phyloP scores from a whole-genome alignment of 2,888 invertebrate species.

The Ophion ellenae region DNA sequence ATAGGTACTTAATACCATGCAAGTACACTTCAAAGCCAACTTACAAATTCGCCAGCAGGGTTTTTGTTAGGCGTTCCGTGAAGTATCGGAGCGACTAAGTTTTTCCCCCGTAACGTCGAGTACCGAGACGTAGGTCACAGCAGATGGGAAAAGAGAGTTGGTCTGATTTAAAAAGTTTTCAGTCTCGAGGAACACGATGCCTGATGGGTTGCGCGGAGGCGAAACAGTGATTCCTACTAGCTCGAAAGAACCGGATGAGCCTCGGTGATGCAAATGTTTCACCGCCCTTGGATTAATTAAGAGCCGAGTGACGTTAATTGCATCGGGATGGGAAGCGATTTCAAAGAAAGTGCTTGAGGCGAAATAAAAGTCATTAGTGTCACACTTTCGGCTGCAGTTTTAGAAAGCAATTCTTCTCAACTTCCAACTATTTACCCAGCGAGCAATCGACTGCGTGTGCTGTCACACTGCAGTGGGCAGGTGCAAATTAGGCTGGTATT shows the following conservation, averaged over 20 bases:
- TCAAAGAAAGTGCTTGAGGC: not conserved
- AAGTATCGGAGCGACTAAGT: constrained; percentile 13
- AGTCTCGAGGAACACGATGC: constrained; percentile 17
- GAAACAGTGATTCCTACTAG: constrained; percentile 4
- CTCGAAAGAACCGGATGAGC: constrained; percentile 31
- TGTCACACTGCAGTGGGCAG: no score
- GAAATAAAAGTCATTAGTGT: constrained; percentile 15
- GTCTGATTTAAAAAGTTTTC: constrained; percentile 68
- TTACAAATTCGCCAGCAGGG: constrained; percentile 20
- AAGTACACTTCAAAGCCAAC: constrained; percentile 15
- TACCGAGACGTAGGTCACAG: constrained; percentile 56
- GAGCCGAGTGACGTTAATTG: constrained; percentile 65
- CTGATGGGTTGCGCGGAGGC: not conserved
- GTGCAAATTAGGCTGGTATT: no score
- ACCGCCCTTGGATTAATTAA: constrained; percentile 67
- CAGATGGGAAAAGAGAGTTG: constrained; percentile 62
- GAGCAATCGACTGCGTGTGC: no score
- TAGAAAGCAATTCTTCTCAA: not conserved
- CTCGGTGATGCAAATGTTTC: constrained; percentile 59
- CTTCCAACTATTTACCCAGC: no score
- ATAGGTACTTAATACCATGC: constrained; percentile 32
- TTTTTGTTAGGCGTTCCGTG: constrained; percentile 31
- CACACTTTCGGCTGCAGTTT: not conserved
- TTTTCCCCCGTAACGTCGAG: constrained; percentile 29
- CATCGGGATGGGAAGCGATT: constrained; percentile 43